Base-by-base conservation (phyloP, 1,140 invertebrate genomes). In the Eumeta japonica region DNA sequence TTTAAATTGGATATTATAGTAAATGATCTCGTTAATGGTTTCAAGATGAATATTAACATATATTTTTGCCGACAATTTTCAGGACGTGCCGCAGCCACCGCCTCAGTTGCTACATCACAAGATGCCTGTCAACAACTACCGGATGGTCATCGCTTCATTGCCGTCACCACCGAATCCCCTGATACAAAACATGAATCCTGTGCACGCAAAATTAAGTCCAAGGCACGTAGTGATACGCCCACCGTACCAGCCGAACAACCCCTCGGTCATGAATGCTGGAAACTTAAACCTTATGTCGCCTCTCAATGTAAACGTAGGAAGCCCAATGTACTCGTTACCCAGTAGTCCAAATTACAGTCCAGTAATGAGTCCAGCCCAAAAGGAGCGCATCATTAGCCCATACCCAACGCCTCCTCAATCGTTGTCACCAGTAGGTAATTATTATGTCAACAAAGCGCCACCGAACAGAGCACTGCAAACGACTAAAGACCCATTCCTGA, bases 341-440 rank as follows among this genome's bases (percentile, higher is more conserved):
- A 46, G 59, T 10, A 70, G 67, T 35, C 65, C 64, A 0, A 55
- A 45, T 29, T 64, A 61, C 40, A 67, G 62, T 19, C 63, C 67
- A 1, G 53, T 52, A 1, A 55, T 68, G 41, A 67, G 63, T 18
- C 68, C 68, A 4, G 57, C 47, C 3, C 62, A 59, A 17, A 59
- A 52, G 20, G 62, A 71, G n/a, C 52, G 55, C 12, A 39, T 65
- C 2, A 40, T 66, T 18, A 72, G 67, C 28, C 64, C 67, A 0
- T 70, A 70, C 43, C 58, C 62, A 10, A 68, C 64, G 0, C 58
- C 65, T 1, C 58, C 65, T 1, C 64, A 64, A 43, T 70, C 65
- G 0, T 24, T 73, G 2, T 73, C 68, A 1, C 65, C 68, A 1
- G 54, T 60, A 0, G 53, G 62, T 16, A 64, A 53, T 31, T 71